Base-by-base conservation (phyloP, 2,888 invertebrate genomes). In the Spodoptera picta region DNA sequence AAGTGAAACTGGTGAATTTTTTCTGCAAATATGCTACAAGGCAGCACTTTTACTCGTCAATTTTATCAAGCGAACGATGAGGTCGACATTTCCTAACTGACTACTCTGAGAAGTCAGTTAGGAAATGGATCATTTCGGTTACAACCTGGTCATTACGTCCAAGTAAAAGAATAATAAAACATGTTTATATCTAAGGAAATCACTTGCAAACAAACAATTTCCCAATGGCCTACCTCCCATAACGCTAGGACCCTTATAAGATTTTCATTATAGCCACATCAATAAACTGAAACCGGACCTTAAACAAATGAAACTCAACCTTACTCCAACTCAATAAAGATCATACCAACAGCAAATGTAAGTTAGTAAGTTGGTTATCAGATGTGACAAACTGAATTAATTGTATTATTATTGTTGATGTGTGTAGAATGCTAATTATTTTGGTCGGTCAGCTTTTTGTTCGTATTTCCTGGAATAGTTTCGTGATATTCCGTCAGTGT, bases 321-420 rank as follows among this genome's bases (percentile, higher is more conserved):
- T 69, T 73, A 65, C 45, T 4, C 2, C 23, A 7, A 12, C 46
- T 12, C 5, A 53, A 73, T 67, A 75, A 65, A 52, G 54, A 61
- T 76, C 69, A 71, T 46, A 68, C 41, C n/a, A 46, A 12, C 23
- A 42, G 83, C 75, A 84, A 65, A 72, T 56, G 60, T 64, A 81
- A 69, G 42, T 51, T 77, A 49, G 69, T 64, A 41, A 49, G 65
- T 77, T 69, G 82, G 65, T 72, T 75, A 89, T 79, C 81, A 74
- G 79, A 81, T 79, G 77, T 79, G 81, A 72, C 81, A 79, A 83
- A 88, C 88, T 74, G 92, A 92, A 92, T 93, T 93, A 93, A 93
- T 93, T 92, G 90, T 92, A 93, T 93, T 93, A 93, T 93, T 92
- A 93, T 87, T 85, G 87, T 60, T 73, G 64, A 83, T 87, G 89